phyloP scores from a whole-genome alignment of 2,113 vertebrate species.

The Hemiprocne comata region DNA sequence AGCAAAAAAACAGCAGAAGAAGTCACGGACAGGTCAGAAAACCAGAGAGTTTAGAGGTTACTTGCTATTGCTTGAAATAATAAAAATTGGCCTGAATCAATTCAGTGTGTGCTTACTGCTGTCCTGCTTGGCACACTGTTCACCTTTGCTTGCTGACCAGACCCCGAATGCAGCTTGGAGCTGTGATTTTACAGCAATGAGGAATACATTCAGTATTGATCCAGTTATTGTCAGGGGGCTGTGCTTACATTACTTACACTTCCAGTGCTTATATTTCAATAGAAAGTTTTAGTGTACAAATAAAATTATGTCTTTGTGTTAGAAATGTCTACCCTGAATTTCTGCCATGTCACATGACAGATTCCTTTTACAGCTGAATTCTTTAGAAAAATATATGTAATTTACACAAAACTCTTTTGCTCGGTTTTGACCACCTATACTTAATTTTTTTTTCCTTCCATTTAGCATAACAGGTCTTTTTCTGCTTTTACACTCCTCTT shows the following conservation, averaged over 20 bases:
- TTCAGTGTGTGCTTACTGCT: background rate
- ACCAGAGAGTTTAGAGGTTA: background rate
- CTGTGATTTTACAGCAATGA: background rate
- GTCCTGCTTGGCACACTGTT: background rate
- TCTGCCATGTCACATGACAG: background rate
- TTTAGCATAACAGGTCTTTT: background rate
- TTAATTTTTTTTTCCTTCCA: background rate
- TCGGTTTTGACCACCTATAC: background rate
- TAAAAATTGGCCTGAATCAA: constrained; percentile 38
- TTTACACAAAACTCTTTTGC: background rate
- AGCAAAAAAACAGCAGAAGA: constrained; percentile 5
- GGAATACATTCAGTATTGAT: background rate
- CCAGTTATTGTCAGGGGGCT: background rate
- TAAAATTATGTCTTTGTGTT: background rate
- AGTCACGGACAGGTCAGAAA: constrained; percentile 8
- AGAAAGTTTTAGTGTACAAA: background rate
- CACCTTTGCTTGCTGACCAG: background rate
- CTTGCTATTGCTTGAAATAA: background rate
- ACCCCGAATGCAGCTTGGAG: background rate
- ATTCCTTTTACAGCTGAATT: background rate
- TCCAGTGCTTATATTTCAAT: background rate
- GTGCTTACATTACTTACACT: background rate
- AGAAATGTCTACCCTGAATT: background rate
- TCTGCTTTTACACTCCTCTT: background rate
- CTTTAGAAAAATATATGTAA: background rate